Evolutionary conservation across 2,888 invertebrate genomes (phyloP), one percentile per base, ranked within the genome.

Genomic region (Calephelis perditalis): DNA sequence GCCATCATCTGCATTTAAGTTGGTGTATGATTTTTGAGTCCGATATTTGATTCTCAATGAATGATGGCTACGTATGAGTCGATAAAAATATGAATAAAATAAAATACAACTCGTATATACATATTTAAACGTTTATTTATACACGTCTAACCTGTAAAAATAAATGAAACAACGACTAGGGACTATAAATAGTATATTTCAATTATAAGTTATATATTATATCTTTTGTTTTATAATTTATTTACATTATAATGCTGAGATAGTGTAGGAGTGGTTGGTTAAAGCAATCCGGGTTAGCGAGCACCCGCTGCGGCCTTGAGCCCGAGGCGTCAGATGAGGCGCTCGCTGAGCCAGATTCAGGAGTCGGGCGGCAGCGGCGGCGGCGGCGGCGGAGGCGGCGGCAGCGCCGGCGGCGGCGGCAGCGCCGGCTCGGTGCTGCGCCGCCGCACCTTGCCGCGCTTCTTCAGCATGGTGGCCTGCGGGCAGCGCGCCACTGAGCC

Each of bases 391-490:
- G 85, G 81, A 63, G 81, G 74, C 82, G 77, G 67, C 66, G 82
- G 63, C 72, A 76, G 68, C 68, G 80, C 81, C 62, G 85, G 81
- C 63, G 81, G 74, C 82, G 77, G 67, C 66, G 82, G 63, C 72
- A 76, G 68, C 81, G 82, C 72, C 82, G 96, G 95, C 92, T 97
- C 97, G 74, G 97, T 97, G 92, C 98, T 97, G 83, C 98, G 95
- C 74, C 98, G 94, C 91, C 98, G 98, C 94, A 98, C 98, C 94
- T 99, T 99, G 81, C 94, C 94, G 92, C 96, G 96, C 94, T 99
- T 99, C 95, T 99, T 99, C 93, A 99, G 94, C 99, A 99, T 99
- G 91, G 99, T 99, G 87, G 99, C 99, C 99, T 99, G 93, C 91
- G 91, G 92, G 89, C 84, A 83, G 88, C 89, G 74, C 76, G 73